A percentile compares a stretch with the other conserved stretches of the same genome.
These are phyloP conservation scores for Drosophila chauvacae DNA, from an alignment of 1,140 invertebrate species.

Conservation along the genomic window DNA sequence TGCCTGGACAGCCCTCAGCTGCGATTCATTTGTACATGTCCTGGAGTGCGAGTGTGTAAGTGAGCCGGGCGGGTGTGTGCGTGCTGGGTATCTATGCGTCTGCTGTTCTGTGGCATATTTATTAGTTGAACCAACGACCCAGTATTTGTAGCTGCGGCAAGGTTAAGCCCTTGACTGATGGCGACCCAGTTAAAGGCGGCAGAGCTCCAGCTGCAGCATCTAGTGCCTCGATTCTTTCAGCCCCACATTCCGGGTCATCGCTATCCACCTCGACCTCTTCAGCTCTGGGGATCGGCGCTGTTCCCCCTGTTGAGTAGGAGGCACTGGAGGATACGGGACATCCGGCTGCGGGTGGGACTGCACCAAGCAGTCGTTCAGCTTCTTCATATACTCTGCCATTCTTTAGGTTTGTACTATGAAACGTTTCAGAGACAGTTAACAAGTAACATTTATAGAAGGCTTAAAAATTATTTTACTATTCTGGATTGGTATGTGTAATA, in stretches of 20 bases:
- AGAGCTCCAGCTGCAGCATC: constrained; percentile 1
- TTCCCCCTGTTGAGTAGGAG: not conserved
- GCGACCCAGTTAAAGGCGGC: constrained; percentile 46
- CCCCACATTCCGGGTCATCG: constrained; percentile 9
- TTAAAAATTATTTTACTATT: too few species aligned
- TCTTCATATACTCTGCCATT: too few species aligned
- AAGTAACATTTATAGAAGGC: too few species aligned
- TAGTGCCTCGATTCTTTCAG: not conserved
- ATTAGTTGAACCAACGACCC: constrained; percentile 72
- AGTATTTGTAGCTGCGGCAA: constrained; percentile 64
- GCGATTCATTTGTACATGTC: constrained; percentile 77
- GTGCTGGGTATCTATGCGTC: constrained; percentile 35
- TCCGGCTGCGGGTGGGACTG: not conserved
- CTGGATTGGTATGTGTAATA: too few species aligned
- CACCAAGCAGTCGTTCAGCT: not conserved
- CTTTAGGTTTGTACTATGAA: too few species aligned
- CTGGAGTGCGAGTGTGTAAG: constrained; percentile 12
- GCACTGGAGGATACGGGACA: not conserved
- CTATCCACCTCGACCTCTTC: not conserved
- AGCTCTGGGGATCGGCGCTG: not conserved
- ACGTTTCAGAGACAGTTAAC: too few species aligned
- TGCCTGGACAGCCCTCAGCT: constrained; percentile 60
- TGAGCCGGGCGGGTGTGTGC: constrained; percentile 17
- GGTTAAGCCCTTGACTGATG: constrained; percentile 64
- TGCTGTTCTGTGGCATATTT: constrained; percentile 73